These are phyloP conservation scores for Xanthia icteritia DNA, from an alignment of 2,888 invertebrate species.

Conservation along the genomic window DNA sequence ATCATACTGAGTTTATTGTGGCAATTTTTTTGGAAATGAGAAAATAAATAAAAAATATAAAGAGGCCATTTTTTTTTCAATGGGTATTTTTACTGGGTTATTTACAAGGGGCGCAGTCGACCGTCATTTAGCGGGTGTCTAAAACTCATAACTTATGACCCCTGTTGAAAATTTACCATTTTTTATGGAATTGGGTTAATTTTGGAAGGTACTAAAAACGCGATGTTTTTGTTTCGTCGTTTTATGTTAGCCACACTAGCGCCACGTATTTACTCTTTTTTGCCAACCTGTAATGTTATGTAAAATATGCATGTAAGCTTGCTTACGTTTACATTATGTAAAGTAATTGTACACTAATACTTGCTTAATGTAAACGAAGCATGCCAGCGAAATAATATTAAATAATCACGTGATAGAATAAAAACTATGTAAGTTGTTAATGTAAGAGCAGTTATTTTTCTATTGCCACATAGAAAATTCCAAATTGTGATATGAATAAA, in stretches of 20 bases:
- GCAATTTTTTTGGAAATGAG: too few species aligned
- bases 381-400: constrained; percentile 13
- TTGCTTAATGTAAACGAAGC: constrained; percentile 4
- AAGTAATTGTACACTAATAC: not conserved
- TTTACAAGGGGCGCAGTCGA: too few species aligned
- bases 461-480: constrained; percentile 69
- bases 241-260: not conserved
- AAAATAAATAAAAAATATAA: too few species aligned
- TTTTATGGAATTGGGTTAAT: too few species aligned
- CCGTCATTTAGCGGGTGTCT: too few species aligned
- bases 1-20: too few species aligned
- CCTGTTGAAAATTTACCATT: too few species aligned
- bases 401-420: constrained; percentile 11
- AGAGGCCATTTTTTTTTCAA: too few species aligned
- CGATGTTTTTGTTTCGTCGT: not conserved
- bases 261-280: constrained; percentile 4
- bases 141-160: too few species aligned
- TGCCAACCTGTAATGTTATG: constrained; percentile 7
- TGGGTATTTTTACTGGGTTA: too few species aligned
- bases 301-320: not conserved
- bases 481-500: constrained; percentile 81
- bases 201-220: too few species aligned
- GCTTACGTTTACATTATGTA: constrained; percentile 24
- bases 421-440: constrained; percentile 37
- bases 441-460: constrained; percentile 71